Evolutionary conservation across 2,797 vertebrate species (phyloP).

Genomic region (Distichodus sexfasciatus): DNA sequence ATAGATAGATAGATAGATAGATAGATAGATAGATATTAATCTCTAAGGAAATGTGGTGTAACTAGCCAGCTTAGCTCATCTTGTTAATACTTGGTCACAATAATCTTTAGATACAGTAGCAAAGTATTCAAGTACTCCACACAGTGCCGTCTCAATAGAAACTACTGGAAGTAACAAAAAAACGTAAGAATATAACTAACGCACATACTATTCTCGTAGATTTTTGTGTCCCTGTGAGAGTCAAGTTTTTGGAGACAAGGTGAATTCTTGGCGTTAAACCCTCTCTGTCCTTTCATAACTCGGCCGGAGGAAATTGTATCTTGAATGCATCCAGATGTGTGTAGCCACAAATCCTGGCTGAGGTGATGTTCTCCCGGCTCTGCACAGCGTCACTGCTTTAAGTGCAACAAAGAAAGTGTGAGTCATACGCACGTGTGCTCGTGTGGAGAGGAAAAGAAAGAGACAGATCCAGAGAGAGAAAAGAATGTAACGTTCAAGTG

Average conservation of each 20-base stretch:
- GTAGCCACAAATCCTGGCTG: slow-evolving; percentile 45
- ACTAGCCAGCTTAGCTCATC: no score
- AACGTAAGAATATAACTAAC: no score
- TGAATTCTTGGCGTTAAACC: slow-evolving; percentile 65
- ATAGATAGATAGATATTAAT: no score
- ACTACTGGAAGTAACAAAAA: no score
- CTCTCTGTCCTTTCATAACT: slow-evolving; percentile 32
- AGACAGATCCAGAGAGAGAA: not conserved
- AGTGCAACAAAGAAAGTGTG: slow-evolving; percentile 18
- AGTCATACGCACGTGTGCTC: slow-evolving; percentile 15
- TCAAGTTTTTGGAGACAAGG: slow-evolving; percentile 45
- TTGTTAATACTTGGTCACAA: no score
- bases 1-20: no score
- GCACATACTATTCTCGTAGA: no score
- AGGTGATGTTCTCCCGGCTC: slow-evolving; percentile 16
- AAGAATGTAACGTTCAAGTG: not conserved
- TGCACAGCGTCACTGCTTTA: slow-evolving; percentile 17
- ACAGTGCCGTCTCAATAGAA: no score
- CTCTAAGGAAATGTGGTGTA: no score
- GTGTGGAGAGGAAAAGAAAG: no score
- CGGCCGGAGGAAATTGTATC: slow-evolving; percentile 73
- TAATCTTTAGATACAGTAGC: no score
- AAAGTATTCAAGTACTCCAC: no score
- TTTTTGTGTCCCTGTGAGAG: not conserved
- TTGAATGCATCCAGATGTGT: slow-evolving; percentile 78